Evolutionary conservation across 2,888 invertebrate genomes (phyloP), one percentile per base, ranked within the genome.

Genomic region (Melikaiella ostensackeni): DNA sequence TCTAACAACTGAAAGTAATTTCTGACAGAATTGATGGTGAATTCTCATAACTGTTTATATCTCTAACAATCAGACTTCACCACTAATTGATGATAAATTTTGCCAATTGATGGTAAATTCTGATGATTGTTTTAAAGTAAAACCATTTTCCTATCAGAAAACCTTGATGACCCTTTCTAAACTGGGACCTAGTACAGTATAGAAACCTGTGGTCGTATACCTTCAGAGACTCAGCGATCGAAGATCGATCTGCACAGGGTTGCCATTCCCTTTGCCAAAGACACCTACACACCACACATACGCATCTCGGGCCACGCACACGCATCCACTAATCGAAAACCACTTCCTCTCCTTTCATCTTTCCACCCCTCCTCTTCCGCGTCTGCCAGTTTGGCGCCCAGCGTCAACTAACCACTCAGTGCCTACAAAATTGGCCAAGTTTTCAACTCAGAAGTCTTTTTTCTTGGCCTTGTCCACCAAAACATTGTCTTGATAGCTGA

Each of bases 401-500:
- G 82, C 81, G 81, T 70, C 70, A 70, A 50, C 46, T 66, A 66
- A 66, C 24, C 38, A 64, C 70, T 46, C 35, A 62, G 62, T 62
- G 30, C 62, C 33, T 62, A 50, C 30, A 70, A 64, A 30, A 30
- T 50, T 70, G 19, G 46, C 27, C 24, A 27, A 70, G 46, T 70
- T 50, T 70, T 33, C 6, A 50, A 30, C 46, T 84, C 80, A 89
- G 77, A 90, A 90, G 78, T 89, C 89, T 80, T 83, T 75, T 81
- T 91, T 91, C 79, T 91, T 90, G 84, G 90, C 89, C 79, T 87
- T 88, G 77, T 91, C 91, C 11, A 87, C 87, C 3, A 90, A 84
- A 16, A 86, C 86, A 77, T 90, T 90, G 80, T 91, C 91, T 77
- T 91, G 89, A 84, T 94, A 94, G 83, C 93, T 92, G 79, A 94